Conservation (phyloP, 2,113 vertebrate genomes). For the Crotalus helleri region DNA sequence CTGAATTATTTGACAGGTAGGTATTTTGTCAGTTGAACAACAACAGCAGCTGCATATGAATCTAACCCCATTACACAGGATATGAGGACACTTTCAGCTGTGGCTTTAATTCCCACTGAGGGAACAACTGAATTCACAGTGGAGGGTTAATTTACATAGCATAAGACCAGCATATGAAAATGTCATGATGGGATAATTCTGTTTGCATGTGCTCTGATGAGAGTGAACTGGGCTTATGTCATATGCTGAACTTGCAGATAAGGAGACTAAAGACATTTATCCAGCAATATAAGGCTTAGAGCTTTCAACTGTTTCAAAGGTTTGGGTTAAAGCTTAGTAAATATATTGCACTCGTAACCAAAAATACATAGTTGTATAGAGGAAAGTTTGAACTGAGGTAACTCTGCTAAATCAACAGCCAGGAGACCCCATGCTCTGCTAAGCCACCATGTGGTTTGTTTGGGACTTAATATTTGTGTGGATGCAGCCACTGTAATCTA, state of each 20-base stretch:
- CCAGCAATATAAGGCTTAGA: neutral
- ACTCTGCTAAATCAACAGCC: neutral
- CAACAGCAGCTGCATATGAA: conserved; percentile 39
- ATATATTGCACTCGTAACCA: neutral
- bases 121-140: neutral
- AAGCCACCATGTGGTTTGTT: neutral
- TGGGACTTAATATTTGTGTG: neutral
- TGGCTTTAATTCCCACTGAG: conserved; percentile 10
- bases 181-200: neutral
- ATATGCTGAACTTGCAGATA: neutral
- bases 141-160: neutral
- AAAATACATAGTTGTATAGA: neutral
- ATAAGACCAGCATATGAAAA: neutral
- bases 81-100: neutral
- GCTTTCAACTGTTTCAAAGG: neutral
- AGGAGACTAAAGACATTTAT: neutral
- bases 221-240: neutral
- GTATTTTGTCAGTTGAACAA: neutral
- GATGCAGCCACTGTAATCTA: neutral
- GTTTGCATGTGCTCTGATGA: conserved; percentile 2
- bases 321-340: neutral
- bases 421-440: neutral
- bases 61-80: conserved; percentile 19
- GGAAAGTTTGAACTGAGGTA: neutral
- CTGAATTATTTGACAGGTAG: conserved; percentile 2